Evolutionary conservation across 2,888 invertebrate species (phyloP).

Genomic region (Ormyrus nitidulus): DNA sequence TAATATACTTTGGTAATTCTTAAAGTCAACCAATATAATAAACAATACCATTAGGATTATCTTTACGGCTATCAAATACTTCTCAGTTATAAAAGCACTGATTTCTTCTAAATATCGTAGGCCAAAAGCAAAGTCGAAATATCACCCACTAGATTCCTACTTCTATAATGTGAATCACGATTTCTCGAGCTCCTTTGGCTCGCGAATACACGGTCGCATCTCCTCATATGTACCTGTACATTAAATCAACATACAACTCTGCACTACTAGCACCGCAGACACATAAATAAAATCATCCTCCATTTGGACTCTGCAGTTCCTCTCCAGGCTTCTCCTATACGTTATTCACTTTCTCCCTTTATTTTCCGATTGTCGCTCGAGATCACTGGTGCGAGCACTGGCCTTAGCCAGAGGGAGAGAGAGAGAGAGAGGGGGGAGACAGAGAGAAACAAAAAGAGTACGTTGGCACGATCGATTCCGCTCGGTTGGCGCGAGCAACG

Average conservation of each 20-base stretch:
- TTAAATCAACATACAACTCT: constrained; percentile 15
- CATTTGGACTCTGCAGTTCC: not conserved
- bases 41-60: no score
- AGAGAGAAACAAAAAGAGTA: constrained; percentile 7
- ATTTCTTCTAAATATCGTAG: no score
- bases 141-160: no score
- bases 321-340: not conserved
- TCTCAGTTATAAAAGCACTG: no score
- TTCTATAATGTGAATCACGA: not conserved
- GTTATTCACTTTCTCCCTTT: constrained; percentile 25
- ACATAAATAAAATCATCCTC: constrained; percentile 43
- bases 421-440: not conserved
- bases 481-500: constrained; percentile 23
- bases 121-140: no score
- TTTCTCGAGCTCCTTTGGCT: not conserved
- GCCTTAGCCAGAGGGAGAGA: constrained; percentile 22
- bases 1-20: no score
- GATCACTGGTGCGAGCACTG: constrained; percentile 9
- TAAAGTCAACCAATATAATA: no score
- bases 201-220: no score
- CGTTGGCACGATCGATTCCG: constrained; percentile 39
- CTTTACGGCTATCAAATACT: no score
- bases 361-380: constrained; percentile 37
- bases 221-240: not conserved
- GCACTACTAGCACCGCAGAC: not conserved